Evolutionary conservation across 1,140 invertebrate species (phyloP).

Genomic region (Brachionus rotundiformis): DNA sequence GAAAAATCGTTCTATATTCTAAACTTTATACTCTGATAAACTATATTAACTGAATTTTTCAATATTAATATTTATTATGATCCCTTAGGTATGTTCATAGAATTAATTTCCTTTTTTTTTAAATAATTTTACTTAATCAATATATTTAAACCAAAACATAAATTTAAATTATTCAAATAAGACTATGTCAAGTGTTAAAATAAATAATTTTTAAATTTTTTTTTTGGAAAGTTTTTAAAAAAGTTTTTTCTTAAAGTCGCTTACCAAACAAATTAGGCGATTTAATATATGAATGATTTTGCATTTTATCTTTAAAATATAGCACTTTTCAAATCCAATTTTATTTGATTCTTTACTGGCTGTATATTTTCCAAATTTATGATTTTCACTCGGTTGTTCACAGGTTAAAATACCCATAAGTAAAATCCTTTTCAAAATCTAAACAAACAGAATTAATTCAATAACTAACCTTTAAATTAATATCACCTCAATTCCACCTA

Average conservation of each 20-base stretch:
- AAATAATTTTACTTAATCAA: too few relatives aligned
- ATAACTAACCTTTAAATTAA: not conserved
- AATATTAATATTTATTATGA: too few relatives aligned
- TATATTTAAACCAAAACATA: too few relatives aligned
- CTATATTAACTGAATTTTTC: too few relatives aligned
- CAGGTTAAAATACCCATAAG: conserved; percentile 26
- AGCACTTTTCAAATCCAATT: conserved; percentile 46
- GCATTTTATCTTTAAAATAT: conserved; percentile 46
- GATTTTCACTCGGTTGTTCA: not conserved
- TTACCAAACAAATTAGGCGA: conserved; percentile 40
- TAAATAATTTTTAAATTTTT: too few relatives aligned
- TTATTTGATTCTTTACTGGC: not conserved
- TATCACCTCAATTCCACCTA: conserved; percentile 32
- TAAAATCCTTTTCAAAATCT: conserved; percentile 49
- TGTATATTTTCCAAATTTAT: not conserved
- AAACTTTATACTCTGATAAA: too few relatives aligned
- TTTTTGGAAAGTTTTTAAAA: too few relatives aligned
- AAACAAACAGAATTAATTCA: not conserved
- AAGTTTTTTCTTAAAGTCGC: not conserved
- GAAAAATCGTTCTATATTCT: too few relatives aligned
- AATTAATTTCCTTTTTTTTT: too few relatives aligned
- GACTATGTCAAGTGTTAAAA: too few relatives aligned
- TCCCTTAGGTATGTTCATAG: too few relatives aligned
- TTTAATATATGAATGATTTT: conserved; percentile 47
- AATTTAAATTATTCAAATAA: too few relatives aligned